Evolutionary conservation across 2,113 vertebrate genomes (phyloP), one percentile per base, ranked within the genome.

Genomic region (Polyodon spathula): DNA sequence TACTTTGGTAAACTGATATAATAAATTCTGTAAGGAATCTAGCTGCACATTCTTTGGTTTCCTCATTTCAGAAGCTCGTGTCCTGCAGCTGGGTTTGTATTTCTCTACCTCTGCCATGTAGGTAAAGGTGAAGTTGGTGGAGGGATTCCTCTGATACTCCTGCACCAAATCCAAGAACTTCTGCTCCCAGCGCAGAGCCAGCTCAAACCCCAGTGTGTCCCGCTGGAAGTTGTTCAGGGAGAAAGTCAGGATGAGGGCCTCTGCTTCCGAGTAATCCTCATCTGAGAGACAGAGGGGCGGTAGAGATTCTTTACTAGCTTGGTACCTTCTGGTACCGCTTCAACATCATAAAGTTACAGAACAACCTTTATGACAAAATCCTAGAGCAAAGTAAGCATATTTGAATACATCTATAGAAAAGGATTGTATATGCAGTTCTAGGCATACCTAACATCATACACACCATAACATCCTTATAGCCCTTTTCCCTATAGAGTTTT

Each of bases 41-140:
- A 15, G 16, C 15, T 6, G 37, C 16, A 15, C 52, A 11, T 9
- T 46, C 7, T 46, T 8, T 7, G 7, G 16, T 12, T 12, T 12
- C 16, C 10, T 5, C 14, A 16, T 8, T 2, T 16, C 37, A 27
- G 52, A 54, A 15, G 27, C 4, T 16, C 10, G 27, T 11, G 3
- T 6, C 27, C 7, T 15, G 6, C 12, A 53, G 4, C n/a, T 8
- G 44, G 15, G 39, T 8, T 12, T 4, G 16, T 37, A 15, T 46
- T 0, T 10, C 37, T 63, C 54, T 73, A 97, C 95, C 91, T 98
- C 95, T 0, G 93, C 87, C 91, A 95, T 95, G 76, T 86, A 97
- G 1, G 85, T 72, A 38, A 98, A 80, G 2, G 82, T 83, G 64
- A 97, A 90, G 40, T 71, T 84, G 54, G 56, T 63, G 0, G 60